Evolutionary conservation across 2,888 invertebrate species (phyloP), one percentile per base, ranked within the genome.

Genomic region (Rosalia funebris): DNA sequence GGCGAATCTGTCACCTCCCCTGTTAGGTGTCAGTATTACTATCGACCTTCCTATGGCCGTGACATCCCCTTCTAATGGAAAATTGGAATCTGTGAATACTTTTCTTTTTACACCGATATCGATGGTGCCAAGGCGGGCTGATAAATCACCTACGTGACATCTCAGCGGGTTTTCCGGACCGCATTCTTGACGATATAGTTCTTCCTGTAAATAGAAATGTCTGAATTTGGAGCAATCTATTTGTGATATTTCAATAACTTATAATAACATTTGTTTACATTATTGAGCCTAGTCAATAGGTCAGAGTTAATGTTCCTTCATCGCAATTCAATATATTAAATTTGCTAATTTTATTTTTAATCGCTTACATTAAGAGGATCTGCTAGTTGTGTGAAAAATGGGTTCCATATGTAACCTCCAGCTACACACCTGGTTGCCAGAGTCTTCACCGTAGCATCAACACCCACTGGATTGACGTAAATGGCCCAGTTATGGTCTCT

Each of bases 371-470:
- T 94, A 36, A 93, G 84, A 0, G 95, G 95, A 83, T 94, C 93
- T 0, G 95, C 95, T 0, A 95, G 83, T 81, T 95, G 95, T 0
- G 94, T 94, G 75, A 90, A 95, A 82, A 88, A 92, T 0, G 95
- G 95, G 84, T 95, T 95, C 95, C 95, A 95, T 9, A 91, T 86
- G 76, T 94, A 95, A 4, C 96, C 96, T 16, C 92, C 94, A 1
- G 96, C 95, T 5, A 94, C 93, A 79, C 96, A 96, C 68, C 96
- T 86, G 0, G 93, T 92, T 66, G 83, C 83, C 60, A 90, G 88
- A 32, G 91, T 89, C 78, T 89, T 86, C 3, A 95, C 95, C 0
- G 92, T 87, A 0, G 95, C 95, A 83, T 96, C 96, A 54, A 95
- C 94, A 0, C 94, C 95, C 41, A 96, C 92, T 0, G 93, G 91